Conservation (phyloP, 1,140 invertebrate species). For the Zaprionus ornatus region DNA sequence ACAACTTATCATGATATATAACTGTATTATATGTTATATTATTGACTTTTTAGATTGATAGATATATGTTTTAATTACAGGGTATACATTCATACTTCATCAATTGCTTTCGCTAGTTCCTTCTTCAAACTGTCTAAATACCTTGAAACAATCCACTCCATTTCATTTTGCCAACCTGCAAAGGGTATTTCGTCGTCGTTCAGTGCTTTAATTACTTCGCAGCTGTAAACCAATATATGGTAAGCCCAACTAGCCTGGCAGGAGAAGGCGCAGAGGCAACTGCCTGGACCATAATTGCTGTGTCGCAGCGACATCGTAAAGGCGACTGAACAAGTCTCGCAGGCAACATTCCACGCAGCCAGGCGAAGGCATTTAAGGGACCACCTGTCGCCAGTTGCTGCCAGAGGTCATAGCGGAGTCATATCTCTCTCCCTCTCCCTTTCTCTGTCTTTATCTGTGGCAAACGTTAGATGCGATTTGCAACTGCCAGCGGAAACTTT, state of each 20-base stretch:
- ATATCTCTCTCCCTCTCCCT: not conserved
- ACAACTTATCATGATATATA: too few species aligned
- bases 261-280: constrained; percentile 27
- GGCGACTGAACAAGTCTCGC: constrained; percentile 62
- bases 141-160: not conserved
- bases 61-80: not conserved
- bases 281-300: constrained; percentile 54
- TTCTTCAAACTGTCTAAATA: not conserved
- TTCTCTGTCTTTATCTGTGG: not conserved
- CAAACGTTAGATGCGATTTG: constrained; percentile 16
- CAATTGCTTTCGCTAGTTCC: not conserved
- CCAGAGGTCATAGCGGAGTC: constrained; percentile 1
- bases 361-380: constrained; percentile 45
- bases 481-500: constrained; percentile 50
- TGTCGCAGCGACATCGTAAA: constrained; percentile 61
- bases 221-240: constrained; percentile 62
- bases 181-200: not conserved
- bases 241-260: constrained; percentile 15
- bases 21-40: too few species aligned
- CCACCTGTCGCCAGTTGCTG: constrained; percentile 44
- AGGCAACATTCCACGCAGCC: constrained; percentile 52
- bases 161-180: not conserved
- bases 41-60: too few species aligned
- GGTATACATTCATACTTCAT: not conserved
- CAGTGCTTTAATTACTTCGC: constrained; percentile 11